Conservation (phyloP, 2,888 invertebrate species). For the Embidobia sp. region DNA sequence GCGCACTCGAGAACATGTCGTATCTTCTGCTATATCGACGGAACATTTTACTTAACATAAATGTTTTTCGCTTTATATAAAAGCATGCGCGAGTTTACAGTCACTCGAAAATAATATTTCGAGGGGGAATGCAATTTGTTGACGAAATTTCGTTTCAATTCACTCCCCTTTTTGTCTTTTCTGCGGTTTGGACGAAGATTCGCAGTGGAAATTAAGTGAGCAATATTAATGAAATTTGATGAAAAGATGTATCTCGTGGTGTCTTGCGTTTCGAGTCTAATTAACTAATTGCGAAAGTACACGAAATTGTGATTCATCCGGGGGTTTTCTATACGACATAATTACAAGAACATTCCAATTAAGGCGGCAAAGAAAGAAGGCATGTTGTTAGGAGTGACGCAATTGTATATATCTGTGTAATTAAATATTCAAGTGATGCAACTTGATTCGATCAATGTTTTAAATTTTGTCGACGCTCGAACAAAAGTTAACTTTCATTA, state of each 20-base stretch:
- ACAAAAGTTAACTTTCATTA: constrained; percentile 40
- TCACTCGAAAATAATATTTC: constrained; percentile 14
- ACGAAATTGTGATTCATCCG: constrained; percentile 21
- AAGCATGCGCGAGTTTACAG: constrained; percentile 12
- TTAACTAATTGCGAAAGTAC: constrained; percentile 30
- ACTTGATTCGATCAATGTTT: constrained; percentile 39
- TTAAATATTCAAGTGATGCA: constrained; percentile 34
- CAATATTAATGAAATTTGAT: constrained; percentile 13
- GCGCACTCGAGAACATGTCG: constrained; percentile 19
- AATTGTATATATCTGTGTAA: constrained; percentile 38
- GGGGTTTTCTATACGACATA: constrained; percentile 23
- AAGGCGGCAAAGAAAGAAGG: constrained; percentile 30
- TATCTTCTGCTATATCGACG: constrained; percentile 20
- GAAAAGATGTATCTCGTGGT: constrained; percentile 4
- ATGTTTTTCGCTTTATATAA: constrained; percentile 30
- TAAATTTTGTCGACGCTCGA: constrained; percentile 23
- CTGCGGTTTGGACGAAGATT: no score
- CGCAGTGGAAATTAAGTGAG: constrained; percentile 1
- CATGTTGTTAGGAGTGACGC: constrained; percentile 26
- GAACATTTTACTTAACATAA: constrained; percentile 30
- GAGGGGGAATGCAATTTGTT: constrained; percentile 1
- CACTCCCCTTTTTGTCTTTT: no score
- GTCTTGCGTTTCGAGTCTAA: constrained; percentile 7
- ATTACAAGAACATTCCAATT: constrained; percentile 44
- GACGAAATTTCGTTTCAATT: not conserved